Base-by-base conservation (phyloP, 2,113 vertebrate genomes). In the Callorhinus ursinus region DNA sequence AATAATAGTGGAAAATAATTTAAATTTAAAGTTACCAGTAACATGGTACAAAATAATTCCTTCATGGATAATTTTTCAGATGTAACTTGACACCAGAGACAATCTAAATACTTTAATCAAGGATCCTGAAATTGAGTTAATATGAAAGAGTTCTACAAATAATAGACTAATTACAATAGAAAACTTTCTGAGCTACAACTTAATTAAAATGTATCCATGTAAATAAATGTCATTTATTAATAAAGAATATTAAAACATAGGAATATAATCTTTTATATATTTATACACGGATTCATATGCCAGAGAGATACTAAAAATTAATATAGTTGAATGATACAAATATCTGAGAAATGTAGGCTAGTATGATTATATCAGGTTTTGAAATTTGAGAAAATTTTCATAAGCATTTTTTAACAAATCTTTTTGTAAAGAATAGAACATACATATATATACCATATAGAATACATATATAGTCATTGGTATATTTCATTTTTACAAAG, bases 301-400 rank as follows among this genome's bases (percentile, higher is more conserved):
- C 88, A 90, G 55, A 95, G 59, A 67, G 16, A 55, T 55, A 87
- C n/a, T 79, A 83, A 95, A 88, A 91, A 80, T 90, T 93, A 92
- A 69, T 69, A 81, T 39, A 55, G 49, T 87, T 92, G 49, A 89
- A 69, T 88, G 46, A 74, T 76, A 74, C 31, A 90, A 88, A 83
- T 72, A 65, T 91, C 8, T 88, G 63, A 96, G 88, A 90, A 91
- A 83, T 89, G 6, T 93, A 88, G 69, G 55, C 21, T 88, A 74
- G 31, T 67, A 76, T 77, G 51, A 92, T 69, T 93, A 91, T 2
- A 86, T 81, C 26, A 91, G 36, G 18, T 33, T 91, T 96, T 93
- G 59, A 92, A 94, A 88, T 72, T 89, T 85, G 46, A 93, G 51
- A 91, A 97, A 93, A 83, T 79, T 74, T 97, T 93, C 53, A 95